These are phyloP conservation scores for Paracanthobrama guichenoti DNA, from an alignment of 2,113 vertebrate species.

Conservation along the genomic window DNA sequence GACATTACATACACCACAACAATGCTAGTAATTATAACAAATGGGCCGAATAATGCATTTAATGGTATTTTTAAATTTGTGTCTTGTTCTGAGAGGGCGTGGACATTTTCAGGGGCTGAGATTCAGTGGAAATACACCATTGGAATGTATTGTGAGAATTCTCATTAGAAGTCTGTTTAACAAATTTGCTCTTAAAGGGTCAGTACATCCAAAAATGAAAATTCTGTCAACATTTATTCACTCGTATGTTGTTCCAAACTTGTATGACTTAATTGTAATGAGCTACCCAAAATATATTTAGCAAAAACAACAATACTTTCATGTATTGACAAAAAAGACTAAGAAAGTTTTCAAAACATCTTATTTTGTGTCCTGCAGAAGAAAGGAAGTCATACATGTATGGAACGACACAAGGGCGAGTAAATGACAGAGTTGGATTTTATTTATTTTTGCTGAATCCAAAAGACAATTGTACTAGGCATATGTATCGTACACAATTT, in stretches of 20 bases:
- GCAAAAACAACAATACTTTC: neutral
- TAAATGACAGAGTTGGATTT: neutral
- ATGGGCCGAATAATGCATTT: conserved; percentile 71
- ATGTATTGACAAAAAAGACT: neutral
- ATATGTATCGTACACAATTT: neutral
- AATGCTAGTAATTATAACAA: conserved; percentile 78
- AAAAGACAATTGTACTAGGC: neutral
- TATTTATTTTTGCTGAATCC: neutral
- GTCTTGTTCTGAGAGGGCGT: conserved; percentile 46
- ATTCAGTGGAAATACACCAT: conserved; percentile 26
- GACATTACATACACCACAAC: conserved; percentile 75
- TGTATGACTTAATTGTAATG: neutral
- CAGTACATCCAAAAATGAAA: neutral
- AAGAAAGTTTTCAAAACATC: too few species aligned
- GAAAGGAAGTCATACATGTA: neutral
- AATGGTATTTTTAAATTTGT: conserved; percentile 56
- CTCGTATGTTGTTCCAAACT: neutral
- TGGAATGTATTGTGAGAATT: neutral
- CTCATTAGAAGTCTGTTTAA: neutral
- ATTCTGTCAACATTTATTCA: neutral
- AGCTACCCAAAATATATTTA: neutral
- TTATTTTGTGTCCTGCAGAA: neutral
- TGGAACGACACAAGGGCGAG: neutral
- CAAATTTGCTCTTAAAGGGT: neutral
- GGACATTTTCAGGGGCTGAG: conserved; percentile 48